Percentiles rank a stretch among this genome's conserved stretches.
These are phyloP conservation scores for Drosophila sulfurigaster DNA, from an alignment of 1,140 invertebrate species.

Conservation along the genomic window DNA sequence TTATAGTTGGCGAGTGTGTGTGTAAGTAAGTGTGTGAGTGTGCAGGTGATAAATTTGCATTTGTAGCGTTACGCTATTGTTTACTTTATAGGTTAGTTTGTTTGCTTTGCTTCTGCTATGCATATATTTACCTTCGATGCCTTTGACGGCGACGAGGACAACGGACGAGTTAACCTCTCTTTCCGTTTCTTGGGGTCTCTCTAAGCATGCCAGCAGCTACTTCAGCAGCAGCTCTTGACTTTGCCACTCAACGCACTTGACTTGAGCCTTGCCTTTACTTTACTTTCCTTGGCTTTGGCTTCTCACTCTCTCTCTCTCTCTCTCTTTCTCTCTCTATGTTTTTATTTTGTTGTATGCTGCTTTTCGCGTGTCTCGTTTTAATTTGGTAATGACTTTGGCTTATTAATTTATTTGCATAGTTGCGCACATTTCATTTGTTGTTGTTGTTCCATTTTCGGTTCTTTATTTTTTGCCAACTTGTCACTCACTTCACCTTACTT, in stretches of 20 bases:
- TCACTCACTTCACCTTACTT: conserved; percentile 43
- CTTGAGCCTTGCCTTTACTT: conserved; percentile 50
- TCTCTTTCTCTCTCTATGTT: not conserved
- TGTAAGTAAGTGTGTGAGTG: conserved; percentile 6
- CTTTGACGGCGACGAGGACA: conserved; percentile 45
- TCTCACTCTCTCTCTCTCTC: not conserved
- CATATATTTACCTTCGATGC: conserved; percentile 75
- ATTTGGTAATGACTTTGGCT: conserved; percentile 79
- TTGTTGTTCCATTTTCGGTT: conserved; percentile 36
- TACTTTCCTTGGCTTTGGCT: conserved; percentile 4
- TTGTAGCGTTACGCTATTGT: conserved; percentile 75
- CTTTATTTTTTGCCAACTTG: conserved; percentile 41
- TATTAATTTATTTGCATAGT: conserved; percentile 76
- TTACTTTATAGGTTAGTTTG: conserved; percentile 81
- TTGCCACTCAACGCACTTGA: conserved; percentile 58
- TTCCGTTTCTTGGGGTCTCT: conserved; percentile 15
- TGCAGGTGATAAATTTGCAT: conserved; percentile 72
- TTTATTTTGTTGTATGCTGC: conserved; percentile 27
- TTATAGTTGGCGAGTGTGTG: conserved; percentile 57
- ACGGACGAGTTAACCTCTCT: conserved; percentile 69
- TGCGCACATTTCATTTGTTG: conserved; percentile 38
- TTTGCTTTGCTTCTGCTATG: conserved; percentile 50
- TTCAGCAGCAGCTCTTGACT: conserved; percentile 1
- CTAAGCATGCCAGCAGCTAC: conserved; percentile 70
- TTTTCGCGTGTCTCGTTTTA: conserved; percentile 73